phyloP scores from a whole-genome alignment of 1,140 invertebrate species.

The Cardiocondyla obscurior region DNA sequence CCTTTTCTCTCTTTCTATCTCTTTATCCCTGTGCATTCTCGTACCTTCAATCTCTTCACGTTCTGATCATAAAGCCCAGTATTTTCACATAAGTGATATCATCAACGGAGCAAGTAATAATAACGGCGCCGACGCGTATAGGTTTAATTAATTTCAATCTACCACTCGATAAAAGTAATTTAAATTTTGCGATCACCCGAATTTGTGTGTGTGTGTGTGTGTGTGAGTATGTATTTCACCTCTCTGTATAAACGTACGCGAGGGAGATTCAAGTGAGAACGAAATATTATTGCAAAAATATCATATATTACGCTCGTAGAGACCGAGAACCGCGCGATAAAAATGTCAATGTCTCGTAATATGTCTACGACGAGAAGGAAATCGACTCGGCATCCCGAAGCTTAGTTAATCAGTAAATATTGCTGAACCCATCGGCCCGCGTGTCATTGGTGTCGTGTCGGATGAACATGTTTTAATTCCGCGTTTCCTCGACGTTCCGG shows the following conservation, averaged over 20 bases:
- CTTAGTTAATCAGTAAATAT: not conserved
- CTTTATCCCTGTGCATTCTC: slow-evolving; percentile 68
- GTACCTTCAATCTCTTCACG: slow-evolving; percentile 55
- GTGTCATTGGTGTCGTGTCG: not conserved
- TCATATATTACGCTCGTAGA: slow-evolving; percentile 52
- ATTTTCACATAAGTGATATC: slow-evolving; percentile 84
- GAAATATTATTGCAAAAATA: slow-evolving; percentile 50
- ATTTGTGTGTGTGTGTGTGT: not conserved
- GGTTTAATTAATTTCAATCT: slow-evolving; percentile 65
- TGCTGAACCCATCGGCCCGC: not conserved
- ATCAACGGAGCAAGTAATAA: slow-evolving; percentile 82
- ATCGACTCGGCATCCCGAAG: not conserved
- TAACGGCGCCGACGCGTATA: slow-evolving; percentile 77
- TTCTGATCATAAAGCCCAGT: slow-evolving; percentile 75
- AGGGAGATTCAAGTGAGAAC: slow-evolving; percentile 65
- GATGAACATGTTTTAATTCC: slow-evolving; percentile 65
- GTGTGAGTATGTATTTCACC: no score
- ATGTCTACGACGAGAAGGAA: not conserved
- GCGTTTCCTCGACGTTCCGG: slow-evolving; percentile 55
- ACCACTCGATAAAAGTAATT: not conserved
- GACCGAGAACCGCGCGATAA: not conserved
- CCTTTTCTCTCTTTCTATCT: not conserved
- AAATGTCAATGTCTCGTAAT: slow-evolving; percentile 36
- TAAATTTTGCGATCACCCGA: not conserved
- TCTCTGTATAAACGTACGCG: not conserved